Conservation (phyloP, 2,797 vertebrate species). For the Rachycentron canadum region DNA sequence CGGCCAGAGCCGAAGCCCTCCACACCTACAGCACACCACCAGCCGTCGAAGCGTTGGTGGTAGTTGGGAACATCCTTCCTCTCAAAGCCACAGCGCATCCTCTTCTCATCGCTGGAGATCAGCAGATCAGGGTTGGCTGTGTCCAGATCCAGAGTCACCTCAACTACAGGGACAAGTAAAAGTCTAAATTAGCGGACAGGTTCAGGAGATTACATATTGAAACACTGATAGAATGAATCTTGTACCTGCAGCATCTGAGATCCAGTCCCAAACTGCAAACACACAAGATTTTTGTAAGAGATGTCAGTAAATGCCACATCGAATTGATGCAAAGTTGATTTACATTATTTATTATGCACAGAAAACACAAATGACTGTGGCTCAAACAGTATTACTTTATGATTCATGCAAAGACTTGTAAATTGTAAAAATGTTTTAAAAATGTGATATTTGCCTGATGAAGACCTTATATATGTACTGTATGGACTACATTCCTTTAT, state of each 20-base stretch:
- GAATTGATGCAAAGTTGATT: neutral
- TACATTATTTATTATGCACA: neutral
- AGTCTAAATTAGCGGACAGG: neutral
- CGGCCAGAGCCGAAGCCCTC: constrained; percentile 82
- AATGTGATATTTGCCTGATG: too few relatives aligned
- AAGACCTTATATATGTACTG: neutral
- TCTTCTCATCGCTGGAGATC: constrained; percentile 83
- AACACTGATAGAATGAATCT: neutral
- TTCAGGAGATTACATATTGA: neutral
- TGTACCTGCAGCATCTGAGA: constrained; percentile 84
- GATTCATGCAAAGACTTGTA: too few relatives aligned
- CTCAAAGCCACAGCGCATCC: constrained; percentile 85
- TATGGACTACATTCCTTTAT: neutral
- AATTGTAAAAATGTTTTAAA: too few relatives aligned
- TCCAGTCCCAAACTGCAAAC: constrained; percentile 87
- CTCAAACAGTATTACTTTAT: too few relatives aligned
- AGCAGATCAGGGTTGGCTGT: constrained; percentile 87
- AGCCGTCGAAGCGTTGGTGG: constrained; percentile 86
- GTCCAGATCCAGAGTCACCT: constrained; percentile 85
- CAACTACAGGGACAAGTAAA: constrained; percentile 67
- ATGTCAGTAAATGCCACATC: neutral
- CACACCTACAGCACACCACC: constrained; percentile 85
- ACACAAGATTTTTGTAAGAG: neutral
- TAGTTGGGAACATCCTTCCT: constrained; percentile 84
- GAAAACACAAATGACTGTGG: too few relatives aligned